Evolutionary conservation across 2,113 vertebrate genomes (phyloP).

Genomic region (Entosphenus tridentatus): DNA sequence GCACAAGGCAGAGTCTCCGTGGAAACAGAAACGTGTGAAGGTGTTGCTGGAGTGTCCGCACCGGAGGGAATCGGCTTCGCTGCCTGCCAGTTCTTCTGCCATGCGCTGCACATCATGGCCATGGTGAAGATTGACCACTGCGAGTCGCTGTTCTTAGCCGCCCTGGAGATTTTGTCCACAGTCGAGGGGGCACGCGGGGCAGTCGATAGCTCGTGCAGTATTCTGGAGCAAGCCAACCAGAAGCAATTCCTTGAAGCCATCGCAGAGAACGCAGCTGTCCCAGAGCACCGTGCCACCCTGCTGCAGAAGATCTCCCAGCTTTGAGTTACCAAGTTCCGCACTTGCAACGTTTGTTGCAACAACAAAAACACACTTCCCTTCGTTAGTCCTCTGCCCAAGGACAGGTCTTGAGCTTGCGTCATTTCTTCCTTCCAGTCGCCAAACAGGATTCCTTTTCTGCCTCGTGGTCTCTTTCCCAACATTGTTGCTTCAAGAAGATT

Average conservation of each 20-base stretch:
- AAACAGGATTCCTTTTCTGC: no score
- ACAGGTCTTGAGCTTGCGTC: no score
- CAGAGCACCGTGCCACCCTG: constrained; percentile 40
- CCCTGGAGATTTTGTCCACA: constrained; percentile 52
- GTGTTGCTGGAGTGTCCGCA: no score
- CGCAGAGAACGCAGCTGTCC: constrained; percentile 28
- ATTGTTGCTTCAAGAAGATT: no score
- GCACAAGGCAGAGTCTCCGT: no score
- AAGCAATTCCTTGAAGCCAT: constrained; percentile 54
- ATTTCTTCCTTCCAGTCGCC: no score
- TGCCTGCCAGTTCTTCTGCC: constrained; percentile 69
- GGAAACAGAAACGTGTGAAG: no score
- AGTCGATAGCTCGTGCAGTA: constrained; percentile 24
- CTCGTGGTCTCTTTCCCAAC: no score
- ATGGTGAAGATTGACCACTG: constrained; percentile 39
- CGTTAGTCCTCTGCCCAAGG: no score
- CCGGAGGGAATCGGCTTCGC: constrained; percentile 39
- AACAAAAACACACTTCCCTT: no score
- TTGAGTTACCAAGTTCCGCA: constrained; percentile 10
- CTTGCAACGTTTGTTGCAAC: no score
- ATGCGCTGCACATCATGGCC: constrained; percentile 60
- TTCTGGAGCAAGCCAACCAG: constrained; percentile 42
- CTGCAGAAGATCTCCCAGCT: constrained; percentile 71
- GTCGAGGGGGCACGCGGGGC: constrained; percentile 32
- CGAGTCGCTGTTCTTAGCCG: constrained; percentile 40